Conservation (phyloP, 64 coral and sea anemone species). For the Montipora capricornis region DNA sequence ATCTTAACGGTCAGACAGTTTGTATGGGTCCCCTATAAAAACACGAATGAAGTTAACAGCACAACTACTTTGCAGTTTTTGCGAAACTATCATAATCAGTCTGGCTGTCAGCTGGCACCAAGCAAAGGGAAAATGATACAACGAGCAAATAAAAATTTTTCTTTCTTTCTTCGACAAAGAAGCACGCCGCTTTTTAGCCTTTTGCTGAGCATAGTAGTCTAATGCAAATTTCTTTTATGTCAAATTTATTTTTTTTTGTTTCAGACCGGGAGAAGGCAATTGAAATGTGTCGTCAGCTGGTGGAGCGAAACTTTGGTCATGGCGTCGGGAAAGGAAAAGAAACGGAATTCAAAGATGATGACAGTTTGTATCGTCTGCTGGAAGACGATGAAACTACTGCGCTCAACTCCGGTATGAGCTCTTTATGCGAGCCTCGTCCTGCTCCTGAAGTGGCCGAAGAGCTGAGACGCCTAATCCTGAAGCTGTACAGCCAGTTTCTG, state of each 20-base stretch:
- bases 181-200: too few species aligned
- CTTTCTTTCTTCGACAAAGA: too few species aligned
- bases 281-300: constrained; percentile 86
- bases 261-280: constrained; percentile 89
- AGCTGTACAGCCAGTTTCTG: constrained; percentile 78
- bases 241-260: neutral
- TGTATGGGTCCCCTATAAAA: too few species aligned
- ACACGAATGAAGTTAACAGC: too few species aligned
- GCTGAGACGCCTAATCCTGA: constrained; percentile 83
- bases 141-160: too few species aligned
- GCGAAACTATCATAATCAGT: too few species aligned
- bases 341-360: constrained; percentile 74
- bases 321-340: constrained; percentile 64
- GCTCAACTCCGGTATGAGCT: constrained; percentile 87
- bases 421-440: constrained; percentile 89
- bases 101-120: too few species aligned
- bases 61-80: too few species aligned
- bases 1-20: too few species aligned
- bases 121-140: too few species aligned
- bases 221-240: neutral
- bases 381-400: constrained; percentile 97
- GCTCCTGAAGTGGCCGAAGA: constrained; percentile 90
- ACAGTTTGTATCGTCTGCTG: constrained; percentile 88
- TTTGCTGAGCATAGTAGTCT: neutral
- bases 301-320: constrained; percentile 89